Evolutionary conservation across 2,113 vertebrate species (phyloP), one percentile per base, ranked within the genome.

Genomic region (Lophotis ruficrista): DNA sequence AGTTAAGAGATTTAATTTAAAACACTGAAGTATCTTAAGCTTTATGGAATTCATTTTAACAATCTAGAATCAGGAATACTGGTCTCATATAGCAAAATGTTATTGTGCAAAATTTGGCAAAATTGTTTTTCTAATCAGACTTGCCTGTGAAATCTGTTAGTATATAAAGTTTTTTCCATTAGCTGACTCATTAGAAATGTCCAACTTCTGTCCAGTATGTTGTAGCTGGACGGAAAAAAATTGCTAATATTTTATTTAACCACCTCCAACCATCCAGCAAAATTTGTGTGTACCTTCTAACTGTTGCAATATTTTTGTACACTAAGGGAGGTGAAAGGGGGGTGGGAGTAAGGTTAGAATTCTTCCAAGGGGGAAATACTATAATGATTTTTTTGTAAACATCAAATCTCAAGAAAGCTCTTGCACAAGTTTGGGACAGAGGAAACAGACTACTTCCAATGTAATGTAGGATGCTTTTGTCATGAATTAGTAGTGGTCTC

Each of bases 251-350:
- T 66, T 22, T 47, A 2, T 43, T 23, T 60, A 10, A 18, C 82
- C 31, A 57, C 18, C 16, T 91, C 54, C 53, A 75, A 51, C 43
- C 8, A 70, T 20, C 14, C 21, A 79, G 31, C 6, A 47, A 6
- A 30, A 22, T 61, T 92, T 80, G 5, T 48, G 11, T 48, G 9
- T 38, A 64, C 10, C 53, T 77, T 47, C 7, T 58, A 33, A 48
- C 10, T 8, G 7, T 4, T 45, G 17, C 11, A 62, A 33, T 48
- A 27, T 6, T 81, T 68, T 47, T 47, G 7, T 45, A 38, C 4
- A 4, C 7, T 45, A 15, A 14, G 5, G 12, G 6, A 35, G 5
- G 2, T 31, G 7, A 73, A 78, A 61, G 13, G 3, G 7, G 2
- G 3, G 3, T 43, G 6, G 5, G 7, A 86, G 14, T 33, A 37